phyloP scores from a whole-genome alignment of 2,797 vertebrate genomes.

The Novumbra hubbsi region DNA sequence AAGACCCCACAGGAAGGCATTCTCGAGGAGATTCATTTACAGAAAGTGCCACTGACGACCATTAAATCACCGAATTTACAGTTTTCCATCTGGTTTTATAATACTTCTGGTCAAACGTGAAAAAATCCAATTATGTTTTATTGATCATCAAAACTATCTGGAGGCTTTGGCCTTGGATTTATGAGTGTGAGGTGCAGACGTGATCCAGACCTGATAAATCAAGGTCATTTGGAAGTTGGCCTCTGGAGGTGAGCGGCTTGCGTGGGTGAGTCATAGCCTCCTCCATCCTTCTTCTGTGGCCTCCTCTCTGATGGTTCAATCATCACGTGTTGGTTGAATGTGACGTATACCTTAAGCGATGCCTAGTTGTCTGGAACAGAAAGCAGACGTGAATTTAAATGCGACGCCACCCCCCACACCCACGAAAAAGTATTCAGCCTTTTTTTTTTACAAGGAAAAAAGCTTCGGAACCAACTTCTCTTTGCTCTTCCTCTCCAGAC shows the following conservation, averaged over 20 bases:
- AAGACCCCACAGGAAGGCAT: not conserved
- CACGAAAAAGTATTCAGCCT: constrained; percentile 9
- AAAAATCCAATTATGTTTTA: constrained; percentile 57
- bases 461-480: no score
- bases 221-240: constrained; percentile 35
- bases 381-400: constrained; percentile 9
- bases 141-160: constrained; percentile 50
- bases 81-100: constrained; percentile 42
- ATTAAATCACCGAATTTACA: constrained; percentile 41
- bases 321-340: constrained; percentile 11
- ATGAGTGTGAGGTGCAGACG: constrained; percentile 24
- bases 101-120: constrained; percentile 45
- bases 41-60: constrained; percentile 21
- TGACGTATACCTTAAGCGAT: not conserved
- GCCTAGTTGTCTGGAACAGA: constrained; percentile 6
- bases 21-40: constrained; percentile 37
- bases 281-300: constrained; percentile 12
- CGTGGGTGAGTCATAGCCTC: not conserved
- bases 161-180: constrained; percentile 37
- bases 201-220: constrained; percentile 36
- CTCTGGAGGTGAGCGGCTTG: constrained; percentile 2
- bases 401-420: no score
- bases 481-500: no score
- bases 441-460: not conserved
- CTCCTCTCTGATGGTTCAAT: constrained; percentile 36